Evolutionary conservation across 2,888 invertebrate species (phyloP), one percentile per base, ranked within the genome.

Genomic region (Agrochola circellaris): DNA sequence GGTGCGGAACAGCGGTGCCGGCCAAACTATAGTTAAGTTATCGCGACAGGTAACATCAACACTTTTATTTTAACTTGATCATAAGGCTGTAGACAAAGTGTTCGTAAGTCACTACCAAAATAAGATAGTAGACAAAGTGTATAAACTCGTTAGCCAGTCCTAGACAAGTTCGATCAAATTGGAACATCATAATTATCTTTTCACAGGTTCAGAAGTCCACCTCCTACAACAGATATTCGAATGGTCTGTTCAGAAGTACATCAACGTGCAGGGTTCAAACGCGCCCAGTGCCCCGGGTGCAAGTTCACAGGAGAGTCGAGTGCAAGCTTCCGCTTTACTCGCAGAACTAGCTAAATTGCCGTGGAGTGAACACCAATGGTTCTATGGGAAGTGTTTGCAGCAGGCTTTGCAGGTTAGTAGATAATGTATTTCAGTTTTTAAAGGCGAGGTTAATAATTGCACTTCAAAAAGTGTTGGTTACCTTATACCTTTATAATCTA

Each of bases 321-420:
- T 90, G 77, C 93, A 92, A 79, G 64, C 90, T 76, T 85, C 91
- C 0, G 90, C 91, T 3, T 75, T 95, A 65, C 89, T 94, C 51
- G 88, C 88, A 0, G 90, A 86, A 72, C 82, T 94, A 54, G 86
- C 83, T 0, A 73, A 73, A 20, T 87, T 95, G 81, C 95, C 95
- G 61, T 96, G 96, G 96, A 8, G 17, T 0, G 79, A 82, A 11
- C 90, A 91, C 76, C 93, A 93, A 88, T 96, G 96, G 96, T 90
- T 93, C 85, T 86, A 84, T 60, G 88, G 88, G 1, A 73, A 84
- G 67, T 89, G 90, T 61, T 68, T 95, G 17, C 90, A 91, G 9
- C 73, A 89, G 0, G 89, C 92, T 4, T 38, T 93, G 30, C 93
- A 94, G 94, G 95, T 95, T 45, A 56, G 65, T 65, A 8, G 2